Conservation (phyloP, 2,797 vertebrate species). For the Pelodytes ibericus region DNA sequence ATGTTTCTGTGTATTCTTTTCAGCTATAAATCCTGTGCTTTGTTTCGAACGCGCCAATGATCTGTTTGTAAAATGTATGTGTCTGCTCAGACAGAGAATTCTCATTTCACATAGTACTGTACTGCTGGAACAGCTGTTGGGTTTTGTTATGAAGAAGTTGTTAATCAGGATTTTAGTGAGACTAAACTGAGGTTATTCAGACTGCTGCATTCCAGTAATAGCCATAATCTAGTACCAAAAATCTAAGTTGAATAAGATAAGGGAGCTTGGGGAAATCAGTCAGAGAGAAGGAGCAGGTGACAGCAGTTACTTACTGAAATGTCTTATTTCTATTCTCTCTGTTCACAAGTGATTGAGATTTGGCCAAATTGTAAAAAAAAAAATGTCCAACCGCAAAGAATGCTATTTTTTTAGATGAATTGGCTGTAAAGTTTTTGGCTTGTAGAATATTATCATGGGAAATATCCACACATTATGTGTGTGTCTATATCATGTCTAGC, state of each 20-base stretch:
- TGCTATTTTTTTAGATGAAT: constrained; percentile 23
- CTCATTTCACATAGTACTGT: constrained; percentile 16
- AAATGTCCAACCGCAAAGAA: constrained; percentile 17
- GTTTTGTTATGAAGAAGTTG: constrained; percentile 39
- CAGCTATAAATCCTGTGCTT: constrained; percentile 14
- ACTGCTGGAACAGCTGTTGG: constrained; percentile 26
- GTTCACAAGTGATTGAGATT: constrained; percentile 36
- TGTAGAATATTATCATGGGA: not conserved
- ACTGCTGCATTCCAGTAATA: constrained; percentile 44
- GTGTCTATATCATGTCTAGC: not conserved
- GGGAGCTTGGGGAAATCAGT: constrained; percentile 48
- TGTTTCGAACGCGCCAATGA: constrained; percentile 13
- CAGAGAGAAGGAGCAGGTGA: constrained; percentile 39
- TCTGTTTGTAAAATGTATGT: constrained; percentile 23
- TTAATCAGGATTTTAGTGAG: constrained; percentile 50
- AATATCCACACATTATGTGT: not conserved
- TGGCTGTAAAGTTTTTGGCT: not conserved
- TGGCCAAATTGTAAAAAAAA: constrained; percentile 33
- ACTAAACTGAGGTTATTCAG: constrained; percentile 43
- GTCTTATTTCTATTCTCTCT: constrained; percentile 44
- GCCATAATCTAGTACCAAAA: constrained; percentile 50
- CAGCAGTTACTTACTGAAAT: constrained; percentile 43
- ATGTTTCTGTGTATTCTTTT: not conserved
- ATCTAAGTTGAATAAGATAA: constrained; percentile 31
- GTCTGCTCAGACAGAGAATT: not conserved